phyloP scores from a whole-genome alignment of 2,113 vertebrate species.

The Cyprinodon tularosa region DNA sequence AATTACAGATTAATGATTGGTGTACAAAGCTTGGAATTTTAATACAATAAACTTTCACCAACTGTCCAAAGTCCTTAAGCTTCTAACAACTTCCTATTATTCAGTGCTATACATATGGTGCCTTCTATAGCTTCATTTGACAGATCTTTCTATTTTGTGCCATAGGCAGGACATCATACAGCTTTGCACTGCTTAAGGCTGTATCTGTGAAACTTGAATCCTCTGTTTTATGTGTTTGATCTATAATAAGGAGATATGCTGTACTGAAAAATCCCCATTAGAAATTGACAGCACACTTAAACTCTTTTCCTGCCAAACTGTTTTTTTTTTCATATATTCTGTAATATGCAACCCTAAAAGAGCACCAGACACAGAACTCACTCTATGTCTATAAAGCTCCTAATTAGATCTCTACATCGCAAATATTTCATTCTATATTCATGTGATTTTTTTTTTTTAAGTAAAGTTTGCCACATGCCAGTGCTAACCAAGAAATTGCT shows the following conservation, averaged over 20 bases:
- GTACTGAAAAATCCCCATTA: neutral
- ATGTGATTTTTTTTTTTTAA: neutral
- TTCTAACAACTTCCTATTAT: conserved; percentile 1
- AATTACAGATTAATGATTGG: neutral
- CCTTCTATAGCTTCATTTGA: conserved; percentile 3
- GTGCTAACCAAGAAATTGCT: neutral
- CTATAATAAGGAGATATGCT: neutral
- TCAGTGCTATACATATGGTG: neutral
- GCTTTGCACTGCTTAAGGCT: conserved; percentile 3
- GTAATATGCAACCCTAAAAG: neutral
- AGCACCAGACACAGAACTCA: neutral
- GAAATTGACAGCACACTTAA: neutral
- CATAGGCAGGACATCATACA: neutral
- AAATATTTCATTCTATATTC: too few species aligned
- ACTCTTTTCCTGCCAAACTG: neutral
- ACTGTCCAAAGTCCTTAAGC: neutral
- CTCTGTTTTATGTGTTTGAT: neutral
- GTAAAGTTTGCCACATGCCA: neutral
- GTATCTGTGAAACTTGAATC: neutral
- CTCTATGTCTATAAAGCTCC: neutral
- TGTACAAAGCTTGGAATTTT: neutral
- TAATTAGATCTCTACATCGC: neutral
- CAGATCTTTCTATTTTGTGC: neutral
- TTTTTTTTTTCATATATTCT: neutral
- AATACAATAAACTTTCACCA: neutral